Evolutionary conservation across 2,797 vertebrate genomes (phyloP).

Genomic region (Lycodopsis pacificus): DNA sequence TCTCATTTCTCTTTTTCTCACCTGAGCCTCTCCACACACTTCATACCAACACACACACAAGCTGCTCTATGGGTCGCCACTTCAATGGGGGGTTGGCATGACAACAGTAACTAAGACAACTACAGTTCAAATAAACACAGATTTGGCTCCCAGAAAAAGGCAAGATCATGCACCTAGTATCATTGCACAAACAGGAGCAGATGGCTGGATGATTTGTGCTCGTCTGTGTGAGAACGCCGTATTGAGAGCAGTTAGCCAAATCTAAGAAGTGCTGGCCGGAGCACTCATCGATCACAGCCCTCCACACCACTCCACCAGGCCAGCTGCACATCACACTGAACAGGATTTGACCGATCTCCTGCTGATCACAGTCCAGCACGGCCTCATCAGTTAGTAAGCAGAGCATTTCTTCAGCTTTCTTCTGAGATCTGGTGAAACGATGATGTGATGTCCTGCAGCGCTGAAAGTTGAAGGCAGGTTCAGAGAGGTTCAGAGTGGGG

Average conservation of each 20-base stretch:
- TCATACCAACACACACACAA: constrained; percentile 26
- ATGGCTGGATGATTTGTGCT: constrained; percentile 38
- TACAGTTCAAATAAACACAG: constrained; percentile 80
- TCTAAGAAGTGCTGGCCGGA: constrained; percentile 37
- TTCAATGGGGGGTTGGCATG: constrained; percentile 70
- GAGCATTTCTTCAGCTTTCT: constrained; percentile 37
- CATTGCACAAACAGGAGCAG: constrained; percentile 53
- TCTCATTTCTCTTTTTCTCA: constrained; percentile 21
- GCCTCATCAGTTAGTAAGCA: constrained; percentile 46
- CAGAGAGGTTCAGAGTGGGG: constrained; percentile 11
- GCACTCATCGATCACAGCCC: constrained; percentile 45
- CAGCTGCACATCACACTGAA: constrained; percentile 46
- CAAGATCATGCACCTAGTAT: constrained; percentile 45
- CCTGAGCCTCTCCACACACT: constrained; percentile 38
- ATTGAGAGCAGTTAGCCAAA: constrained; percentile 34
- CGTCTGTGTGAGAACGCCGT: constrained; percentile 44
- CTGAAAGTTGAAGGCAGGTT: constrained; percentile 34
- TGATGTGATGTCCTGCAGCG: constrained; percentile 40
- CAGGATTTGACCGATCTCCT: constrained; percentile 40
- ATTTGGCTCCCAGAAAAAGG: constrained; percentile 57
- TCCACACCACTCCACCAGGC: not conserved
- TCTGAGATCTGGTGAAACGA: constrained; percentile 11
- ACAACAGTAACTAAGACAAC: constrained; percentile 82
- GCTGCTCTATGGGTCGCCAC: constrained; percentile 72
- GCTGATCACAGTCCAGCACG: constrained; percentile 61